Conservation (phyloP, 2,797 vertebrate genomes). For the Acanthiza pusilla region DNA sequence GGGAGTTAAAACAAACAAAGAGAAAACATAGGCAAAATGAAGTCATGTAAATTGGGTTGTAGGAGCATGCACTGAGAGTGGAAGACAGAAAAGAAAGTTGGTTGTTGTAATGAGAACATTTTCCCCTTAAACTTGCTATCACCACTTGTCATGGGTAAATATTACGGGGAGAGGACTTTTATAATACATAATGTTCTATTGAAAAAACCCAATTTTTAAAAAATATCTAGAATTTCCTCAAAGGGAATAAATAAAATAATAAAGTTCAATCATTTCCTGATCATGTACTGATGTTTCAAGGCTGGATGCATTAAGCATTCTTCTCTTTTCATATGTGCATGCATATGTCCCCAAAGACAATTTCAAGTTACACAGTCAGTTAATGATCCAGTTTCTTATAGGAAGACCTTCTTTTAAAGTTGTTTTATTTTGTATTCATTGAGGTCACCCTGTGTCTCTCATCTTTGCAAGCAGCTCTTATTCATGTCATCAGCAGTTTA, state of each 20-base stretch:
- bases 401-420: background rate
- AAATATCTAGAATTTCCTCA: background rate
- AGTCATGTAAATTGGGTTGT: background rate
- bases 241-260: background rate
- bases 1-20: background rate
- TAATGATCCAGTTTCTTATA: background rate
- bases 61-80: background rate
- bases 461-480: slow-evolving; percentile 1
- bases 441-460: background rate
- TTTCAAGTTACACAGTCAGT: background rate
- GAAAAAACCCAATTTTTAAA: background rate
- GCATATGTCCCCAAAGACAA: background rate
- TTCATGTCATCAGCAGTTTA: background rate
- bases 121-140: background rate
- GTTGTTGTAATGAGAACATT: background rate
- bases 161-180: background rate
- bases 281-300: background rate
- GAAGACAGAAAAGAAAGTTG: background rate
- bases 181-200: background rate
- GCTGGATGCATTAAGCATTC: background rate
- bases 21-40: background rate
- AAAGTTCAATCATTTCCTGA: background rate
- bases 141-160: background rate
- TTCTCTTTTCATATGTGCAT: background rate
- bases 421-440: slow-evolving; percentile 20